Evolutionary conservation across 1,140 invertebrate species (phyloP), one percentile per base, ranked within the genome.

Genomic region (Phortica variegata): DNA sequence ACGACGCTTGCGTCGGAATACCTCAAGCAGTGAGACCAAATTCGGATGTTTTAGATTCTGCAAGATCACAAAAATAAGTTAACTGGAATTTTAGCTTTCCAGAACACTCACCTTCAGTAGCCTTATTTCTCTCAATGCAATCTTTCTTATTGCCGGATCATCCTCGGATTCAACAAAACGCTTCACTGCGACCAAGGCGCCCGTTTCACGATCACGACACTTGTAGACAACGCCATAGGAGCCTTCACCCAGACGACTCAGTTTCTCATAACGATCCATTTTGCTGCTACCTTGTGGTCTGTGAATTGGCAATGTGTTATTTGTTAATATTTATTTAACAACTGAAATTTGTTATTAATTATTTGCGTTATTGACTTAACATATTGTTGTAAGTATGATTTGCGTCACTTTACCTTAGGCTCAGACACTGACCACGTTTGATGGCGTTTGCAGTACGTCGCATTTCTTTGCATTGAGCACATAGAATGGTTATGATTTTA

Each of bases 81-180:
- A 33, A 26, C 7, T 9, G 13, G 15, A 20, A 46, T 55, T 13
- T 39, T 10, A 12, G 17, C 2, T 4, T 12, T 37, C 19, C 44
- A 31, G 44, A 33, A 17, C 4, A 43, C 56, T 76, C 78, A 97
- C 95, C 85, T 98, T 98, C 0, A 99, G 81, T 80, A 99, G 90
- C 58, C 96, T 82, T 68, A 99, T 98, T 82, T 99, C 97, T 60
- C 97, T 79, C 47, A 99, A 83, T 2, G 97, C 97, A 51, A 99
- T 99, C 79, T 99, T 99, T 50, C 95, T 85, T 56, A 99, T 99
- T 0, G 97, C 84, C 1, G 96, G 95, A 80, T 99, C 97, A 63
- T 98, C 96, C 78, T 99, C 97, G 10, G 95, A 96, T 78, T 99
- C 96, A 8, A 97, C 90, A 77, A 98, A 99, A 76, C 98, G 96